These are phyloP conservation scores for Blastobasis adustella DNA, from an alignment of 2,888 invertebrate species.

Conservation along the genomic window DNA sequence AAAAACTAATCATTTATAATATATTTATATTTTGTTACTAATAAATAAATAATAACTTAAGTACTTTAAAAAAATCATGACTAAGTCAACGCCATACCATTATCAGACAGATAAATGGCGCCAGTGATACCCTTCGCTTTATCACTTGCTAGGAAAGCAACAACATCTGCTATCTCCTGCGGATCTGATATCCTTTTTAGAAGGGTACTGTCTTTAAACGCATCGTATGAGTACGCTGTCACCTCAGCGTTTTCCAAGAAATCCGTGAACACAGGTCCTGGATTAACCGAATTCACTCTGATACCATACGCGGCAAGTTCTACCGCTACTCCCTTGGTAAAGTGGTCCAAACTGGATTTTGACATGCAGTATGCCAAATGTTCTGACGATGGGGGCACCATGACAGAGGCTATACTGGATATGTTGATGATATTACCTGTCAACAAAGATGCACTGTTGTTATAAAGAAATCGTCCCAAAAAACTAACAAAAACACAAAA, in stretches of 20 bases:
- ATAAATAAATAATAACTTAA: too few species aligned
- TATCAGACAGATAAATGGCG: constrained; percentile 19
- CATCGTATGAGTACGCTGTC: constrained; percentile 57
- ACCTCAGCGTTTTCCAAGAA: constrained; percentile 28
- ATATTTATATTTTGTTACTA: too few species aligned
- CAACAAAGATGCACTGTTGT: too few species aligned
- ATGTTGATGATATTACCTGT: constrained; percentile 15
- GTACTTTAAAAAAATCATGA: too few species aligned
- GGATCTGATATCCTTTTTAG: constrained; percentile 15
- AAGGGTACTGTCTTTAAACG: constrained; percentile 4
- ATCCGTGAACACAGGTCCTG: too few species aligned
- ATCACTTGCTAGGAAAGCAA: constrained; percentile 21
- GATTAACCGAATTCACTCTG: too few species aligned
- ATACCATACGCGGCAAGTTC: too few species aligned
- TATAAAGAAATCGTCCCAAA: too few species aligned
- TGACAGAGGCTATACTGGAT: constrained; percentile 15
- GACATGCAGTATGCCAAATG: constrained; percentile 15
- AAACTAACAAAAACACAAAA: too few species aligned
- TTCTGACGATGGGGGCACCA: background rate
- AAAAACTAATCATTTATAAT: too few species aligned
- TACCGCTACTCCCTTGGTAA: constrained; percentile 74
- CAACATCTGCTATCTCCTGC: constrained; percentile 24
- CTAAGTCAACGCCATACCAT: constrained; percentile 9
- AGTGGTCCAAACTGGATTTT: constrained; percentile 76
- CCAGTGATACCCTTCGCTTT: constrained; percentile 24